Percentiles rank a stretch among this genome's conserved stretches.
These are phyloP conservation scores for Pachymerium ferrugineum DNA, from an alignment of 2,888 invertebrate genomes.

Conservation along the genomic window DNA sequence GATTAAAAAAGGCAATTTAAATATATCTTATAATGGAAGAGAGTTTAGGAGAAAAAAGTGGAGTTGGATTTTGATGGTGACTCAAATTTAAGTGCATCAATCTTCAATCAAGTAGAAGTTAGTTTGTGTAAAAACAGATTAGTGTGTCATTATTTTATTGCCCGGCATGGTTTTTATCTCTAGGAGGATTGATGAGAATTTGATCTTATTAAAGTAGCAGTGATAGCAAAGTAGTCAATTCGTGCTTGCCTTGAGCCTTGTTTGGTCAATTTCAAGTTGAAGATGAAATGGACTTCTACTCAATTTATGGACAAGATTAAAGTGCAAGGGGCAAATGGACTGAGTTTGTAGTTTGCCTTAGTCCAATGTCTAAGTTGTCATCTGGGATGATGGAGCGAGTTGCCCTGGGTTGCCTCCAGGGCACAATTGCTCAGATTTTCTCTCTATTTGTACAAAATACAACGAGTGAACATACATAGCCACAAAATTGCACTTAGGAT, in stretches of 20 bases:
- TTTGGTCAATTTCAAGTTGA: constrained; percentile 14
- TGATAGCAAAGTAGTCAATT: too few species aligned
- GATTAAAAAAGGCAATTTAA: neutral
- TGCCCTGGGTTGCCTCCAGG: neutral
- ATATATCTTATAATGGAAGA: too few species aligned
- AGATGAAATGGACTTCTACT: neutral
- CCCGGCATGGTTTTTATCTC: neutral
- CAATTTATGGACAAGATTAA: constrained; percentile 19
- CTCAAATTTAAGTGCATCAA: too few species aligned
- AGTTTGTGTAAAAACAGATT: too few species aligned
- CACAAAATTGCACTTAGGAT: neutral
- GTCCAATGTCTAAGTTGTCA: neutral
- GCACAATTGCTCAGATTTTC: constrained; percentile 10
- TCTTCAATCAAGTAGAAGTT: too few species aligned
- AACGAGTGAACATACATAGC: neutral
- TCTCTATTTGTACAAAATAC: neutral
- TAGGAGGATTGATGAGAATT: neutral
- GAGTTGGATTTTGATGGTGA: too few species aligned
- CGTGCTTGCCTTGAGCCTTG: neutral
- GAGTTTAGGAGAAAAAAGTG: too few species aligned
- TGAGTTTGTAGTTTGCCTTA: neutral
- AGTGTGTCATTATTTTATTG: too few species aligned
- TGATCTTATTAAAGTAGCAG: constrained; percentile 6
- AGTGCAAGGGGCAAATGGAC: constrained; percentile 2
- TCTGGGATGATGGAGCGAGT: constrained; percentile 14